Evolutionary conservation across 2,113 vertebrate genomes (phyloP).

Genomic region (Carettochelys insculpta): DNA sequence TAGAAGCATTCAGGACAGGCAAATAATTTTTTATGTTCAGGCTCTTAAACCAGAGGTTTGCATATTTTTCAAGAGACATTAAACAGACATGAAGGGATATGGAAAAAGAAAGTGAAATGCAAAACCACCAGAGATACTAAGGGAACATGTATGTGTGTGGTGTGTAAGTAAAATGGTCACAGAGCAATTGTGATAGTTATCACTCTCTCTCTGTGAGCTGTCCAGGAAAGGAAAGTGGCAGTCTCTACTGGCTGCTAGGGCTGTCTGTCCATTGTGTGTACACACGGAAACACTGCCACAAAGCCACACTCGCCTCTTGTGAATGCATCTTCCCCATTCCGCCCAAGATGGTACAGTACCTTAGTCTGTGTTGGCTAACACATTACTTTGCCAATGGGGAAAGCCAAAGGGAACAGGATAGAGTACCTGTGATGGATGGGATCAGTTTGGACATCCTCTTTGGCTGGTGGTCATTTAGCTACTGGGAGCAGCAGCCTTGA

Average conservation of each 20-base stretch:
- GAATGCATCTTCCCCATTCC: neutral
- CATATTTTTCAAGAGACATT: neutral
- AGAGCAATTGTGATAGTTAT: fast-evolving
- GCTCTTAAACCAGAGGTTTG: neutral
- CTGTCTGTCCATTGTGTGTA: neutral
- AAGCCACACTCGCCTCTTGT: neutral
- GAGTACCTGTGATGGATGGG: neutral
- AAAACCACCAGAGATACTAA: neutral
- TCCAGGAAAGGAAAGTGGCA: neutral
- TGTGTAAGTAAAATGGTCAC: too few species aligned
- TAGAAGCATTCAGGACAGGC: fast-evolving
- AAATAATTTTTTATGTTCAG: neutral
- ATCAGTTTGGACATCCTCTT: neutral
- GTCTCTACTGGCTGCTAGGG: fast-evolving
- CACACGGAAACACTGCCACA: neutral
- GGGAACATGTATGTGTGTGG: fast-evolving
- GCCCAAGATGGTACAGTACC: neutral
- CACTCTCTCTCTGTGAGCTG: fast-evolving
- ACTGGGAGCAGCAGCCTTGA: fast-evolving
- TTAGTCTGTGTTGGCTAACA: fast-evolving
- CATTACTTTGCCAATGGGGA: neutral
- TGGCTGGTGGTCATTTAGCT: neutral
- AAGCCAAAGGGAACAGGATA: neutral
- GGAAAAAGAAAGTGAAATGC: neutral
- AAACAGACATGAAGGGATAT: neutral